A percentile compares a stretch with the other conserved stretches of the same genome.
phyloP scores from a whole-genome alignment of 2,888 invertebrate genomes.

The Plebejus argus region DNA sequence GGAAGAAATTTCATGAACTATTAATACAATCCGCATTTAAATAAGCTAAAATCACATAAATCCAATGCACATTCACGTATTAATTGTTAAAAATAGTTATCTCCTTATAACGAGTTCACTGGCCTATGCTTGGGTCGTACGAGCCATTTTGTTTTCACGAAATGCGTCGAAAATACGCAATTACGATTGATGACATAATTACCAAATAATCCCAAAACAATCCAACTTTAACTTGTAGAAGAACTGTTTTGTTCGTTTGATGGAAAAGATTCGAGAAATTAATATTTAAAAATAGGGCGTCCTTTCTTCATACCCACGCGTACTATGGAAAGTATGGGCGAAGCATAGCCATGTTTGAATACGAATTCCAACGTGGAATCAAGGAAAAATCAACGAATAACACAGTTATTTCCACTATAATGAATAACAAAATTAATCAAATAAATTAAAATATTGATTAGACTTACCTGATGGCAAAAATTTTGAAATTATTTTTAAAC shows the following conservation, averaged over 20 bases:
- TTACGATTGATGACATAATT: conserved; percentile 71
- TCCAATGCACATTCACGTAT: conserved; percentile 44
- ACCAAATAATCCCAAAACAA: conserved; percentile 69
- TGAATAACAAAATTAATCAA: conserved; percentile 59
- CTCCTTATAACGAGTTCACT: conserved; percentile 77
- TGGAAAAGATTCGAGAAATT: conserved; percentile 78
- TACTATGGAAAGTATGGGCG: conserved; percentile 75
- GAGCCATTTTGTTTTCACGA: conserved; percentile 82
- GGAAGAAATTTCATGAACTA: conserved; percentile 39
- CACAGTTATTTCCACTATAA: conserved; percentile 57
- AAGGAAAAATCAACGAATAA: conserved; percentile 62
- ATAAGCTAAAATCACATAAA: conserved; percentile 40
- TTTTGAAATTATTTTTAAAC: conserved; percentile 80
- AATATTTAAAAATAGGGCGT: conserved; percentile 77
- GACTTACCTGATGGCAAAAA: conserved; percentile 80
- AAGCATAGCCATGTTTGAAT: conserved; percentile 80
- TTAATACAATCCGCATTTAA: conserved; percentile 43
- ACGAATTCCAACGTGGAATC: conserved; percentile 79
- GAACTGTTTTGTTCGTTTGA: conserved; percentile 69
- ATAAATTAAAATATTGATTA: conserved; percentile 64
- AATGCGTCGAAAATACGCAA: conserved; percentile 79
- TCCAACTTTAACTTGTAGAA: conserved; percentile 73
- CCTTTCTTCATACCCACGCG: conserved; percentile 75
- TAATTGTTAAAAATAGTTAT: conserved; percentile 62
- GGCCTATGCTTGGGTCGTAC: conserved; percentile 77